Base-by-base conservation (phyloP, 2,888 invertebrate species). In the Phoenoteleia sp. region DNA sequence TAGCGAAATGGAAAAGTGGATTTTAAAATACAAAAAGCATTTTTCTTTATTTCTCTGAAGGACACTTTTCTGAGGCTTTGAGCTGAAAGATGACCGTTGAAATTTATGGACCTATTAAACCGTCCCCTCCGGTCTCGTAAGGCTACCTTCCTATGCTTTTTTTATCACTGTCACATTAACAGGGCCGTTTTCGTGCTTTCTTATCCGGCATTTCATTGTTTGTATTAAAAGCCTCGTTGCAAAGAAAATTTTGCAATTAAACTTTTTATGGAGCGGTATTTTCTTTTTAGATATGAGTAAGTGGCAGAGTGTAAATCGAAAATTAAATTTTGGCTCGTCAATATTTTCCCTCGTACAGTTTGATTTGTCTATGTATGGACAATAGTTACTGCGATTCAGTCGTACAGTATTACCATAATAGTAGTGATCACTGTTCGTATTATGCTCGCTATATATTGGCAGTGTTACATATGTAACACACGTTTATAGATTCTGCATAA, bases 41-140 rank as follows among this genome's bases (percentile, higher is more conserved):
- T 86, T 83, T 83, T 56, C 64, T 87, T 89, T 81, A 64, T 88
- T 87, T 88, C 87, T 87, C 82, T 86, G 85, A 89, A 91, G 87
- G 85, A 90, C 88, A 90, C 88, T 90, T 91, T 92, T 91, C 88
- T 87, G 80, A 83, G 84, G 87, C 88, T 90, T 85, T 89, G 87
- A 89, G 89, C 88, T 84, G 90, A 90, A 92, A 92, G 92, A 92
- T 92, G 92, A 92, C 92, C 91, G 89, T 83, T 86, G 88, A 88
- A 92, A 92, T 92, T 93, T 93, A 93, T 90, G 88, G 89, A 66
- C 88, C 88, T 88, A 90, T 92, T 92, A 92, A 92, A 92, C 88
- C 88, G 87, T 89, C 89, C 90, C 88, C 89, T 87, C 89, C 80
- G 87, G 89, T 83, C 88, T 89, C 87, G 86, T 88, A 89, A 91